Conservation (phyloP, 1,140 invertebrate genomes). For the Drosophila sturtevanti region DNA sequence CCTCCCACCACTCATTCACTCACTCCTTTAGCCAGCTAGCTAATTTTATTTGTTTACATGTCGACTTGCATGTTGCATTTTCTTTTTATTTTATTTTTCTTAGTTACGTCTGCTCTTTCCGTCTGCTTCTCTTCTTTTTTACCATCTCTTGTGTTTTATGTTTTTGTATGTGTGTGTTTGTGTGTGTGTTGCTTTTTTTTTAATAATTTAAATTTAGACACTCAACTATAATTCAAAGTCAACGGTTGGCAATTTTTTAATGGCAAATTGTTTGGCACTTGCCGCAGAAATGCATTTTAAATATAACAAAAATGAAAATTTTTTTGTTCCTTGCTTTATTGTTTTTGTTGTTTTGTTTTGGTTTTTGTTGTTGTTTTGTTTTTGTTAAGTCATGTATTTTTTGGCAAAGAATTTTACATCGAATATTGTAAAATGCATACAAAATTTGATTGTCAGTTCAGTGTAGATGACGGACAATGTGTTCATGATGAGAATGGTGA, state of each 20-base stretch:
- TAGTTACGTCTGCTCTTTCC: conserved; percentile 36
- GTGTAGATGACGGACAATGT: conserved; percentile 6
- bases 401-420: conserved; percentile 19
- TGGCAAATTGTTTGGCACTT: conserved; percentile 54
- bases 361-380: neutral
- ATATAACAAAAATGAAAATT: conserved; percentile 27
- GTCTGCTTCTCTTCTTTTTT: conserved; percentile 43
- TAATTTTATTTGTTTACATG: conserved; percentile 82
- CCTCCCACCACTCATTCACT: neutral
- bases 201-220: conserved; percentile 80
- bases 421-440: conserved; percentile 13
- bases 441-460: conserved; percentile 44
- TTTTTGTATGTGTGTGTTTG: conserved; percentile 2
- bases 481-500: conserved; percentile 38
- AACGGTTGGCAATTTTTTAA: conserved; percentile 76
- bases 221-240: conserved; percentile 79
- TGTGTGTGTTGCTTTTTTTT: conserved; percentile 48
- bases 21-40: conserved; percentile 55
- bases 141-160: conserved; percentile 43
- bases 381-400: conserved; percentile 10
- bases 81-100: conserved; percentile 19
- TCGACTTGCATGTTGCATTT: conserved; percentile 78
- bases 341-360: conserved; percentile 29
- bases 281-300: conserved; percentile 56
- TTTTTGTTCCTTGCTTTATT: conserved; percentile 13